Base-by-base conservation (phyloP, 2,888 invertebrate species). In the Agrotis clavis region DNA sequence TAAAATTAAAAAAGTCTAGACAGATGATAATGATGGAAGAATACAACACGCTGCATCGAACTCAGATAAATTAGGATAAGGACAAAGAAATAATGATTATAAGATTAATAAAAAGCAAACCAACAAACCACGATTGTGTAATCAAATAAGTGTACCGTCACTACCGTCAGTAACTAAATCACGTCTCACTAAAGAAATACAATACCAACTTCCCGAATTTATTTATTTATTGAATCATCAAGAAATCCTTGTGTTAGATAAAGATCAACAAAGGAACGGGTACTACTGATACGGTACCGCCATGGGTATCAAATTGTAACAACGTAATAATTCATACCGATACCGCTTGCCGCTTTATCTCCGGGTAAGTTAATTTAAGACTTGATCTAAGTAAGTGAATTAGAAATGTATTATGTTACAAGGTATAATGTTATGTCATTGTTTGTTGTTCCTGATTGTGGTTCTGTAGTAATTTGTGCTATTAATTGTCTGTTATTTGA, bases 251-350 rank as follows among this genome's bases (percentile, higher is more conserved):
- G 56, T 69, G 62, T 57, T 41, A 54, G 79, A 79, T 79, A 71
- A 64, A 59, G 64, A 82, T 79, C 79, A 66, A 65, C 67, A 67
- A 66, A 82, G 65, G 67, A 72, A 68, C 83, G 47, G 54, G 56
- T 62, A 82, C 83, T 82, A 68, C 79, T 66, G 79, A 68, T 82
- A 79, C 62, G 66, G 64, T 18, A 54, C 67, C 19, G 77, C 83
- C 71, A 56, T 82, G 73, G 71, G 83, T 79, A 79, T 82, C 83
- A 78, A 71, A 79, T 78, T 79, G 79, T 67, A 67, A 82, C 82
- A 79, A 82, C 79, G 82, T 79, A 79, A 79, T 71, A 82, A 65
- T 82, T 79, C 79, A 79, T 67, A 54, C 45, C 41, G 72, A 82
- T 79, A 79, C 53, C 35, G 57, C 57, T 78, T 72, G 60, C 57